A percentile compares a stretch with the other conserved stretches of the same genome.
Conservation (phyloP, 2,797 vertebrate genomes). For the Gastrophryne carolinensis region DNA sequence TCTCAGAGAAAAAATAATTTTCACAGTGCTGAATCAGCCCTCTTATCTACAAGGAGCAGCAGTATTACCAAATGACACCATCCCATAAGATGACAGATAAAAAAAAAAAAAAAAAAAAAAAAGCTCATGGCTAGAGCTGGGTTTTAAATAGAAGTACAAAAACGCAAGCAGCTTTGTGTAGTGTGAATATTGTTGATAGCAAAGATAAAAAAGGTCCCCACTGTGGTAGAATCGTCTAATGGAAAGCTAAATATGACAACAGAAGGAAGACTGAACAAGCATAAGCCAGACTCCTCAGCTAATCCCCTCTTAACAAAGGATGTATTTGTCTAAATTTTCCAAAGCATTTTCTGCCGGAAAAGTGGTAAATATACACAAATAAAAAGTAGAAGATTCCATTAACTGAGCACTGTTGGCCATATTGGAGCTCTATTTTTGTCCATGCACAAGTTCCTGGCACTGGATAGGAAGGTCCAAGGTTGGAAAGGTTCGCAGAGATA, state of each 20-base stretch:
- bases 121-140: too few relatives aligned
- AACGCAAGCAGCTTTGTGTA: too few relatives aligned
- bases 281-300: not conserved
- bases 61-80: too few relatives aligned
- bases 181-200: too few relatives aligned
- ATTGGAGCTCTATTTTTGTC: not conserved
- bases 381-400: not conserved
- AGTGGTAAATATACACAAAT: not conserved
- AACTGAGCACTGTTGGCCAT: not conserved
- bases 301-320: constrained; percentile 8
- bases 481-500: not conserved
- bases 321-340: constrained; percentile 8
- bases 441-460: not conserved
- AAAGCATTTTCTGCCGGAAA: not conserved
- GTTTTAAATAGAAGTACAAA: too few relatives aligned
- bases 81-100: too few relatives aligned
- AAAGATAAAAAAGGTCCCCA: not conserved
- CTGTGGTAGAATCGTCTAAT: not conserved
- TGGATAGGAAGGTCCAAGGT: not conserved
- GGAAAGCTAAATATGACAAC: constrained; percentile 15
- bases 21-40: too few relatives aligned
- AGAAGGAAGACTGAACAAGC: not conserved
- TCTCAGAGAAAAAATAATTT: too few relatives aligned
- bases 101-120: too few relatives aligned
- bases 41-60: too few relatives aligned